Evolutionary conservation across 2,113 vertebrate genomes (phyloP).

Genomic region (Telmatochromis brachygnathus): DNA sequence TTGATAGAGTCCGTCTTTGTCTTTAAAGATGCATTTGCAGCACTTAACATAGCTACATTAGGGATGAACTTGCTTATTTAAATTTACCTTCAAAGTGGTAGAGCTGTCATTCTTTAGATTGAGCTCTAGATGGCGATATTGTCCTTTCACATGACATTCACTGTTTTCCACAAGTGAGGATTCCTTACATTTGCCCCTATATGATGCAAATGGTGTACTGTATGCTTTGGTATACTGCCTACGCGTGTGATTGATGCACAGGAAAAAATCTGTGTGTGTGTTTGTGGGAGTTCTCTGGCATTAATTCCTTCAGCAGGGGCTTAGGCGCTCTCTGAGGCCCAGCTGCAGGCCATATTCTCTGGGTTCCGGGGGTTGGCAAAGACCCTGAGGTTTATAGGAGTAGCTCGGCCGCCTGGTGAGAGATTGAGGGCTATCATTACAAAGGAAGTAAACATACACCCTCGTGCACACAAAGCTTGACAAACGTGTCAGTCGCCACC

Average conservation of each 20-base stretch:
- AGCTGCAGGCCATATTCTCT: conserved; percentile 32
- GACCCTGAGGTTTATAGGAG: conserved; percentile 33
- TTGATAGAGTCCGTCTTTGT: background rate
- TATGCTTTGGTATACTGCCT: background rate
- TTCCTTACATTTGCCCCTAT: background rate
- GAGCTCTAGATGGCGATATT: conserved; percentile 25
- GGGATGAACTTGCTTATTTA: background rate
- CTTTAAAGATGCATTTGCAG: background rate
- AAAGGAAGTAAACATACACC: conserved; percentile 11
- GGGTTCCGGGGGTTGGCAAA: conserved; percentile 13
- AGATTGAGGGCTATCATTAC: conserved; percentile 43
- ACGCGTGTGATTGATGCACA: background rate
- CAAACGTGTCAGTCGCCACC: background rate
- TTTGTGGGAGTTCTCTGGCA: background rate
- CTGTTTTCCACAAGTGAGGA: background rate
- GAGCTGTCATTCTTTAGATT: background rate
- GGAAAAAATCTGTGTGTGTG: background rate
- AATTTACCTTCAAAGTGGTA: background rate
- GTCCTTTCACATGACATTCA: background rate
- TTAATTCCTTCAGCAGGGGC: background rate
- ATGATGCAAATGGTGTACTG: background rate
- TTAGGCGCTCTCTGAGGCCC: background rate
- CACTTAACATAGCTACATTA: background rate
- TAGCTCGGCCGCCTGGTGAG: conserved; percentile 21
- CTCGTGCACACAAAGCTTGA: background rate